phyloP scores from a whole-genome alignment of 2,888 invertebrate genomes.

The Lobophora halterata region DNA sequence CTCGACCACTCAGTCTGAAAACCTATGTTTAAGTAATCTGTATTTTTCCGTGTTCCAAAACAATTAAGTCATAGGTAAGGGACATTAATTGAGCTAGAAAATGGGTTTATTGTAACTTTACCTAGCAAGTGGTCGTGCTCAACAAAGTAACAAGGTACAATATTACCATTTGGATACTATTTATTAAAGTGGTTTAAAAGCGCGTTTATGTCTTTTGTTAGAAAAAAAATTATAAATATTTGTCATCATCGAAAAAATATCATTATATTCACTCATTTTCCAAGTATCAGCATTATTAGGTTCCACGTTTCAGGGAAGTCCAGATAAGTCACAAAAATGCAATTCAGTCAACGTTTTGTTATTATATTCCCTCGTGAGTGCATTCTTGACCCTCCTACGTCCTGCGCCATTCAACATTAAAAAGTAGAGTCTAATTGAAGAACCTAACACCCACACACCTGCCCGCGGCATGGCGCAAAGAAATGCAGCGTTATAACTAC shows the following conservation, averaged over 20 bases:
- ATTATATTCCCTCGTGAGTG: conserved; percentile 20
- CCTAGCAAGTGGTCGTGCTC: conserved; percentile 1
- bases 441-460: conserved; percentile 21
- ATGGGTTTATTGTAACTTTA: no score
- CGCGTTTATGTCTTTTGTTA: conserved; percentile 25
- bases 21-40: no score
- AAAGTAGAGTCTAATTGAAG: conserved; percentile 28
- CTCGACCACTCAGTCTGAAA: no score
- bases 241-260: neutral
- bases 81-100: no score
- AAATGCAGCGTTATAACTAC: neutral
- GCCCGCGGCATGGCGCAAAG: neutral
- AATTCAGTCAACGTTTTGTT: conserved; percentile 14
- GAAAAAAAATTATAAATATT: neutral
- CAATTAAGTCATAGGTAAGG: no score
- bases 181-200: no score
- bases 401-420: conserved; percentile 24
- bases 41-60: no score
- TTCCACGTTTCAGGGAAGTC: no score
- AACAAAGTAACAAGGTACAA: no score
- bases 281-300: no score
- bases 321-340: neutral
- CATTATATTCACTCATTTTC: neutral
- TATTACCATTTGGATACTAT: no score
- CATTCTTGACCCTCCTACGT: conserved; percentile 21